These are phyloP conservation scores for Parnassius orleans DNA, from an alignment of 2,888 invertebrate species.

Conservation along the genomic window DNA sequence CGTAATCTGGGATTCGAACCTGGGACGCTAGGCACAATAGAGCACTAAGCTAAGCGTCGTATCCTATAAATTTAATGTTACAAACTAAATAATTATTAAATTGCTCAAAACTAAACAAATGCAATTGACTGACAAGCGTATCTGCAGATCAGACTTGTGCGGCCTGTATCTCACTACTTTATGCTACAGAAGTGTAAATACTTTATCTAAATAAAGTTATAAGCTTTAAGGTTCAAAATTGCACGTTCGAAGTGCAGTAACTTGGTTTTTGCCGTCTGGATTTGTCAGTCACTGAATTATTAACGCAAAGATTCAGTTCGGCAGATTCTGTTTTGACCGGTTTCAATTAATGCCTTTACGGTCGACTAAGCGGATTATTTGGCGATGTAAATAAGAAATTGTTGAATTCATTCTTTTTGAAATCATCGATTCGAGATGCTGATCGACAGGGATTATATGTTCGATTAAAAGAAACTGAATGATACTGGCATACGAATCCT, in stretches of 20 bases:
- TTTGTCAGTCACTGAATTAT: constrained; percentile 62
- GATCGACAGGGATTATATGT: constrained; percentile 16
- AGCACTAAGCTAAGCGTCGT: too few relatives aligned
- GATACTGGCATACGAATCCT: not conserved
- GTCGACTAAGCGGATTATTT: constrained; percentile 52
- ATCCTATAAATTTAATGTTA: too few relatives aligned
- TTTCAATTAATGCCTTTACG: constrained; percentile 53
- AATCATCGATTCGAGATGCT: constrained; percentile 28
- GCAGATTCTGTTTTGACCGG: constrained; percentile 58
- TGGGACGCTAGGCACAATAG: too few relatives aligned
- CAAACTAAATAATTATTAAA: not conserved
- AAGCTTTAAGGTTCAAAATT: constrained; percentile 6
- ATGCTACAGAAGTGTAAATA: constrained; percentile 17
- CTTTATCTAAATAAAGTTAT: not conserved
- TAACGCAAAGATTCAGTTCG: constrained; percentile 40
- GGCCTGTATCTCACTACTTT: constrained; percentile 21
- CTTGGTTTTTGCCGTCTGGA: constrained; percentile 43
- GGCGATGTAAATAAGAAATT: constrained; percentile 25
- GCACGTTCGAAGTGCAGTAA: not conserved
- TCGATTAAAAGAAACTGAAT: not conserved
- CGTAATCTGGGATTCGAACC: too few relatives aligned
- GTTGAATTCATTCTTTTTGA: constrained; percentile 10
- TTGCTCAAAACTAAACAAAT: constrained; percentile 4
- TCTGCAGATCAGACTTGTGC: constrained; percentile 29
- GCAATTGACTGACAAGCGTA: constrained; percentile 30